A percentile compares a stretch with the other conserved stretches of the same genome.
phyloP scores from a whole-genome alignment of 2,797 vertebrate species.

The Leuciscus waleckii region DNA sequence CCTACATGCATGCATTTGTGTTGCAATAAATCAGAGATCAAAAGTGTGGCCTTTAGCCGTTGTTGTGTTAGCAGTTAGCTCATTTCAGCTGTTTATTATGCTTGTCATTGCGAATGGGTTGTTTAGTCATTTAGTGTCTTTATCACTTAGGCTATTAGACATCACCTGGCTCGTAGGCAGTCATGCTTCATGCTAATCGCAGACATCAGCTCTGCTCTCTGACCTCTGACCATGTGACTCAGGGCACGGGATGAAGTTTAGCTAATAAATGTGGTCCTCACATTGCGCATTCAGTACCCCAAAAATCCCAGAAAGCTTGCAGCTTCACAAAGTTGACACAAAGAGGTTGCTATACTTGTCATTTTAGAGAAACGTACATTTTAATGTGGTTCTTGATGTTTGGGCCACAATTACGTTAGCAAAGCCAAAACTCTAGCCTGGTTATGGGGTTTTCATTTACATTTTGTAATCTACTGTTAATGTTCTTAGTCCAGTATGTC shows the following conservation, averaged over 20 bases:
- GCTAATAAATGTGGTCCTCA: slow-evolving; percentile 46
- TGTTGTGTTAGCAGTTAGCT: not conserved
- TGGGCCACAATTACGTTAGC: not conserved
- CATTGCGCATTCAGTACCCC: not conserved
- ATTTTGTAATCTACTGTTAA: not conserved
- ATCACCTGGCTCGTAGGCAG: slow-evolving; percentile 72
- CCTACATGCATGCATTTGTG: not conserved
- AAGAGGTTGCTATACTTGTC: not conserved
- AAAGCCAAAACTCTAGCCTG: not conserved
- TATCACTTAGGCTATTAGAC: slow-evolving; percentile 63
- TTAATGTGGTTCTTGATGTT: not conserved
- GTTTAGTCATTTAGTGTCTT: slow-evolving; percentile 63
- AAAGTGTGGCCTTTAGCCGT: not conserved
- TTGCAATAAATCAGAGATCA: not conserved
- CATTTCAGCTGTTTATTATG: slow-evolving; percentile 73
- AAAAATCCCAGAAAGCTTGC: not conserved
- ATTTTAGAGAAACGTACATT: not conserved
- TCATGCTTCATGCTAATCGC: slow-evolving; percentile 71
- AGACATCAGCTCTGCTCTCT: slow-evolving; percentile 59
- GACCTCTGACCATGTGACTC: slow-evolving; percentile 76
- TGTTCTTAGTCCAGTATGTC: not conserved
- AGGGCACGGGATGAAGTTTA: slow-evolving; percentile 69
- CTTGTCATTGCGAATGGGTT: slow-evolving; percentile 74
- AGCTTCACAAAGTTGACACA: not conserved
- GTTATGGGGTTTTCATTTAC: not conserved